Conservation (phyloP, 2,797 vertebrate genomes). For the Harpagifer antarcticus region DNA sequence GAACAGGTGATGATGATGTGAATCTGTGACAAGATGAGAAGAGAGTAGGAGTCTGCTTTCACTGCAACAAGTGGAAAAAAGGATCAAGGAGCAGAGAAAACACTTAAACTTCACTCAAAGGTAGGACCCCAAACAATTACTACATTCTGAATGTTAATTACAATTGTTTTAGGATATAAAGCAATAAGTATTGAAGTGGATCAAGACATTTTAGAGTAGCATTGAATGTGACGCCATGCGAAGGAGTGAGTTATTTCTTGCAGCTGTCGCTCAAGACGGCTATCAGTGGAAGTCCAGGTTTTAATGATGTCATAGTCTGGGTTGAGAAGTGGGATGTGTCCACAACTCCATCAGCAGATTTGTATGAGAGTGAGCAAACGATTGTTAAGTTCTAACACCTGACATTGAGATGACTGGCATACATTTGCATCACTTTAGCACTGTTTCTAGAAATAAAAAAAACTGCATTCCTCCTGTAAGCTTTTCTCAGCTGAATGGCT, state of each 20-base stretch:
- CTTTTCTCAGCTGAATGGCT: no score
- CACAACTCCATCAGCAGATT: slow-evolving; percentile 52
- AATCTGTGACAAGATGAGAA: slow-evolving; percentile 38
- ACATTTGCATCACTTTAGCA: neutral
- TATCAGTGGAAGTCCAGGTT: slow-evolving; percentile 48
- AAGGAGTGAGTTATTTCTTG: slow-evolving; percentile 21
- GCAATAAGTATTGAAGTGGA: no score
- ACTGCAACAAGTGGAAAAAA: slow-evolving; percentile 3
- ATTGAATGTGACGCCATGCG: neutral
- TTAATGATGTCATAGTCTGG: slow-evolving; percentile 70
- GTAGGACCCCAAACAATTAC: slow-evolving; percentile 46
- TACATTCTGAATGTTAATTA: neutral
- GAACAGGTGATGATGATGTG: slow-evolving; percentile 27
- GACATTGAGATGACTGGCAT: neutral
- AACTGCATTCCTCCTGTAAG: no score
- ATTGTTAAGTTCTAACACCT: slow-evolving; percentile 21
- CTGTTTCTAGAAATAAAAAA: no score
- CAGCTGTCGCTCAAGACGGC: slow-evolving; percentile 25
- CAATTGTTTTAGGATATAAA: neutral
- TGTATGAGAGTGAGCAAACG: slow-evolving; percentile 24
- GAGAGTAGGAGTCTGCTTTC: slow-evolving; percentile 14
- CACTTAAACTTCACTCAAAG: slow-evolving; percentile 31
- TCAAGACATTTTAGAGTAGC: neutral
- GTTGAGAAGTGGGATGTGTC: slow-evolving; percentile 59
- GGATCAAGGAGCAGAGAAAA: slow-evolving; percentile 13